Evolutionary conservation across 2,113 vertebrate genomes (phyloP).

Genomic region (Lontra canadensis): DNA sequence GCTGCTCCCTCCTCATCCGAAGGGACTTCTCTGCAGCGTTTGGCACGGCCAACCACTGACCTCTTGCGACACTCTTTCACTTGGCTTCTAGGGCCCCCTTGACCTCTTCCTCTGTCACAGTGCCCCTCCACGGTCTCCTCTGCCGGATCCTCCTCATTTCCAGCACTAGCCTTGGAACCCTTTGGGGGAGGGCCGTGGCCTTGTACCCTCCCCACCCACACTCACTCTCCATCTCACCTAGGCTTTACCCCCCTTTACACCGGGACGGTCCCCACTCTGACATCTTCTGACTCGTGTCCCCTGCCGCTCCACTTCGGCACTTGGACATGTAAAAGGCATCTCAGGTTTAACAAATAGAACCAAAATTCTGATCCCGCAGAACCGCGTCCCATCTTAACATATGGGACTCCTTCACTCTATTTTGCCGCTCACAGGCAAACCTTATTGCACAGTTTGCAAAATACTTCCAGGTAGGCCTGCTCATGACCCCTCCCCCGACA

Average conservation of each 20-base stretch:
- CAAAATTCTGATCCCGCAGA: background rate
- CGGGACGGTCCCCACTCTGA: background rate
- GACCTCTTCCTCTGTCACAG: background rate
- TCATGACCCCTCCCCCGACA: fast-evolving
- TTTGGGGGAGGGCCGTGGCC: fast-evolving
- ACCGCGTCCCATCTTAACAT: background rate
- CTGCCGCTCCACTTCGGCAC: background rate
- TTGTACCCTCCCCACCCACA: fast-evolving
- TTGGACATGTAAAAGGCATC: background rate
- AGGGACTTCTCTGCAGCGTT: background rate
- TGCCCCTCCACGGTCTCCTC: background rate
- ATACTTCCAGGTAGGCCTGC: too few relatives aligned
- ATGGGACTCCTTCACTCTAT: background rate
- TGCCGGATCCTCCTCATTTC: background rate
- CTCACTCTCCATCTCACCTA: background rate
- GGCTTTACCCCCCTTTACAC: background rate
- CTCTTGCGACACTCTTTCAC: background rate
- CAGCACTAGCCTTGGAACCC: too few relatives aligned
- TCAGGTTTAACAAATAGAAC: background rate
- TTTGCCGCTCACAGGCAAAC: background rate
- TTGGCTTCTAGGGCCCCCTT: background rate
- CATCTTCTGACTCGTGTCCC: background rate
- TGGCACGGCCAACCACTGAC: background rate
- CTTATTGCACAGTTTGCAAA: background rate
- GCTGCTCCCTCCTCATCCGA: background rate